Base-by-base conservation (phyloP, 2,113 vertebrate genomes). In the Macquaria ambigua region DNA sequence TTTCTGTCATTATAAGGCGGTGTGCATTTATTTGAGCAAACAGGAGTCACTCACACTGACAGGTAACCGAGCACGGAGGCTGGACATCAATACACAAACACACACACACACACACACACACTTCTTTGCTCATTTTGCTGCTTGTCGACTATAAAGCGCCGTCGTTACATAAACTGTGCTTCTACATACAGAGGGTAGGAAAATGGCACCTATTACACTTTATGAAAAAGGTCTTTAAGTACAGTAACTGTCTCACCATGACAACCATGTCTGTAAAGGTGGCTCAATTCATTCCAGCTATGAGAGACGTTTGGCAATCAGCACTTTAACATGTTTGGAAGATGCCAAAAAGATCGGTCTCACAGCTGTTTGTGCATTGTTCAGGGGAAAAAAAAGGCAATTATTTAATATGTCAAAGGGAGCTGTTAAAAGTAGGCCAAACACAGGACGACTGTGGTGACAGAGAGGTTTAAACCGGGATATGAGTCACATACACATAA, bases 181-280 rank as follows among this genome's bases (percentile, higher is more conserved):
- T 71, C 72, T 64, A 34, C 12, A 23, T 6, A 2, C 11, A 64
- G 15, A 53, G 56, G 53, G 34, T 2, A 21, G 37, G 25, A n/a
- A 69, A 69, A 78, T n/a, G 41, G 16, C n/a, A 71, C 14, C 66
- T 43, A 11, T 52, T 4, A 63, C 39, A 71, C 68, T 50, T 82
- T 31, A 48, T 56, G 64, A 79, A 84, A 31, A 53, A 61, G 70
- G 59, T 81, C 48, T 78, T 72, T 9, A 59, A 39, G 39, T 39
- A 34, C 34, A 89, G 16, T 48, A 70, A 16, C 72, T 14, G 12
- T n/a, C 61, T 89, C 71, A 5, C 82, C 79, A 84, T 89, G 84
- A 84, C 87, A 82, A 89, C 84, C 37, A 5, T n/a, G 37, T 79
- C 59, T 70, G 46, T 41, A n/a, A 64, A 79, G 68, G 46, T 63